These are phyloP conservation scores for Abrostola triplasia DNA, from an alignment of 2,888 invertebrate species.

Conservation along the genomic window DNA sequence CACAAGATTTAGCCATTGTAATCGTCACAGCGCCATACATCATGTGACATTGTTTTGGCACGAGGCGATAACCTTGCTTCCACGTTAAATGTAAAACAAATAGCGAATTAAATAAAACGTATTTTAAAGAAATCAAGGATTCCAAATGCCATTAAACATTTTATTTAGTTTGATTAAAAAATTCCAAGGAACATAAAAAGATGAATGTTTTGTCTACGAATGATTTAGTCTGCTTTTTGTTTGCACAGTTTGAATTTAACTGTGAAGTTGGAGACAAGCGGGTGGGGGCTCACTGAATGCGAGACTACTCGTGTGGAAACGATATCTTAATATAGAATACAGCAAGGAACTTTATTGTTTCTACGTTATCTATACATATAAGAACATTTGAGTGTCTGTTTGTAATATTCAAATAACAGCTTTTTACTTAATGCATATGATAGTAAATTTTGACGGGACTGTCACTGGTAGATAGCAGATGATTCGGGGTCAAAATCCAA, in stretches of 20 bases:
- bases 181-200: conserved; percentile 54
- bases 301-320: background rate
- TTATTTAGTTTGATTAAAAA: conserved; percentile 44
- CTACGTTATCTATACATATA: too few relatives aligned
- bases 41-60: conserved; percentile 74
- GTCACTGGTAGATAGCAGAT: too few relatives aligned
- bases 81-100: conserved; percentile 71
- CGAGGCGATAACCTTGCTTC: conserved; percentile 67
- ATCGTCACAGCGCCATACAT: conserved; percentile 54
- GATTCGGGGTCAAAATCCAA: too few relatives aligned
- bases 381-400: too few relatives aligned
- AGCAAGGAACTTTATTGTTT: too few relatives aligned
- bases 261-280: conserved; percentile 43
- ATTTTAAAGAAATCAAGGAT: conserved; percentile 58
- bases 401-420: too few relatives aligned
- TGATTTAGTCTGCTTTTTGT: conserved; percentile 62
- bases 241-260: conserved; percentile 64
- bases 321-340: background rate
- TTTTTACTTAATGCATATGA: too few relatives aligned
- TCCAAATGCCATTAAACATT: conserved; percentile 40
- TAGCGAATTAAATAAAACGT: conserved; percentile 58
- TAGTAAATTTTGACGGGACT: too few relatives aligned
- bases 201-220: conserved; percentile 67
- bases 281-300: conserved; percentile 33
- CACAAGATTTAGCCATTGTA: conserved; percentile 43